These are phyloP conservation scores for Drosophila ercepeae DNA, from an alignment of 1,140 invertebrate genomes.

Conservation along the genomic window DNA sequence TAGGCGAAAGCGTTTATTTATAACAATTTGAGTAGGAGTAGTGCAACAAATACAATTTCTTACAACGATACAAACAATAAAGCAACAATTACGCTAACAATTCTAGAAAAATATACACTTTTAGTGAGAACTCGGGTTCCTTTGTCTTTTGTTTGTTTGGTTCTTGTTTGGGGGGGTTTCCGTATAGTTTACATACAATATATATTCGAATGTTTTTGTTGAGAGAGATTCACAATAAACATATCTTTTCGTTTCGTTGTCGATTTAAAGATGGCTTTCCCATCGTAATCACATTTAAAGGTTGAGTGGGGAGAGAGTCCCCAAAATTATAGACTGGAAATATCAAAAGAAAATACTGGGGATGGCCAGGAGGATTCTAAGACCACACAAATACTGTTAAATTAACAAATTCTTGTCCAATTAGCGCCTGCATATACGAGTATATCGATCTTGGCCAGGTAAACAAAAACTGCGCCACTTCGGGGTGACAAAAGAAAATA, in stretches of 20 bases:
- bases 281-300: constrained; percentile 58
- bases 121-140: constrained; percentile 17
- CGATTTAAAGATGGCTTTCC: background rate
- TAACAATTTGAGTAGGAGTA: constrained; percentile 38
- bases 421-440: constrained; percentile 18
- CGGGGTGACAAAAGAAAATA: background rate
- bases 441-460: constrained; percentile 31
- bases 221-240: background rate
- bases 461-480: background rate
- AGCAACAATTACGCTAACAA: constrained; percentile 44
- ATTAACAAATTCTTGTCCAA: constrained; percentile 33
- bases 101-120: constrained; percentile 38
- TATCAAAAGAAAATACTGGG: constrained; percentile 7
- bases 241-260: background rate
- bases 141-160: constrained; percentile 11
- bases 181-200: constrained; percentile 5
- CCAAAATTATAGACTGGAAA: background rate
- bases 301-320: constrained; percentile 12
- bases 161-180: background rate
- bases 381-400: constrained; percentile 26
- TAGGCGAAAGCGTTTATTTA: constrained; percentile 45
- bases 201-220: constrained; percentile 38
- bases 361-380: background rate
- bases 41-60: constrained; percentile 42
- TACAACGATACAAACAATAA: constrained; percentile 28